Conservation (phyloP, 1,140 invertebrate genomes). For the Rhagoletis zephyria region DNA sequence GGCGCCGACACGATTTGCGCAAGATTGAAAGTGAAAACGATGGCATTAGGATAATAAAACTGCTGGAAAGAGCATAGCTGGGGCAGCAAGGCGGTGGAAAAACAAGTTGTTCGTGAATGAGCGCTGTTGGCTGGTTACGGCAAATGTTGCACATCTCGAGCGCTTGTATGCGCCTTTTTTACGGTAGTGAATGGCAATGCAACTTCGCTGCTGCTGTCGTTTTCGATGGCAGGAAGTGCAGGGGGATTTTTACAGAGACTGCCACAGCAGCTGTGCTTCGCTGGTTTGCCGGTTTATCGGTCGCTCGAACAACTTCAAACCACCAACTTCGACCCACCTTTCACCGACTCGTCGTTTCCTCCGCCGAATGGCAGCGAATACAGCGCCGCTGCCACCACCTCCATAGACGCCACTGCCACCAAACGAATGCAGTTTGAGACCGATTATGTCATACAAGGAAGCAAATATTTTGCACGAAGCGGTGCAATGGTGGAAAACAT, state of each 20-base stretch:
- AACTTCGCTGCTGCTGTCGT: background rate
- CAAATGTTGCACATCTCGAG: background rate
- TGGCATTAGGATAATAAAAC: slow-evolving; percentile 27
- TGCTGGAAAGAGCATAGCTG: background rate
- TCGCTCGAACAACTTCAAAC: background rate
- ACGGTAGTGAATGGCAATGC: background rate
- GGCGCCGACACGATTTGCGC: background rate
- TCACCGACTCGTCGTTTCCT: slow-evolving; percentile 25
- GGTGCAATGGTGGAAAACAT: slow-evolving; percentile 1
- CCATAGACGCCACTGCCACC: background rate
- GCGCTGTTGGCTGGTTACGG: background rate
- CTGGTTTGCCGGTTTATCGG: slow-evolving; percentile 16
- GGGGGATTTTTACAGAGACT: background rate
- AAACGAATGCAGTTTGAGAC: background rate
- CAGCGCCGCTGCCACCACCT: background rate
- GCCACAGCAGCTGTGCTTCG: background rate
- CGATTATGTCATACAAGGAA: slow-evolving; percentile 52
- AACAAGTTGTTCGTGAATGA: slow-evolving; percentile 29
- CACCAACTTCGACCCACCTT: background rate
- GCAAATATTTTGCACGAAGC: slow-evolving; percentile 28
- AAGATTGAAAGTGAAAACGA: slow-evolving; percentile 47
- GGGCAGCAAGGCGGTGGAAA: background rate
- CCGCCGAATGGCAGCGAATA: background rate
- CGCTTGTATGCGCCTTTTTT: background rate
- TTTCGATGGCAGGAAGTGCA: background rate